phyloP scores from a whole-genome alignment of 2,888 invertebrate species.

The Eurytoma adleriae region DNA sequence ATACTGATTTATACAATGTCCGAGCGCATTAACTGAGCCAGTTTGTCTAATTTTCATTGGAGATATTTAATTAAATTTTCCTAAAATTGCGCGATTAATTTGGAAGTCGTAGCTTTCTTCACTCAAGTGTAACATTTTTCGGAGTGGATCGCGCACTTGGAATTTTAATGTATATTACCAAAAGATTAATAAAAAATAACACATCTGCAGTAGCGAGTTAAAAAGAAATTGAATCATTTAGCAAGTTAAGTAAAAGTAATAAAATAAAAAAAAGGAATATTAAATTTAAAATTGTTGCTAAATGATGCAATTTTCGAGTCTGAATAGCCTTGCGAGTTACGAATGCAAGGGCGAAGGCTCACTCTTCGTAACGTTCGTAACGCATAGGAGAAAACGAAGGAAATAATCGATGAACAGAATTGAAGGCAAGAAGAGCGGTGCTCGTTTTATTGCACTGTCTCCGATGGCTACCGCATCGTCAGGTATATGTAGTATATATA shows the following conservation, averaged over 20 bases:
- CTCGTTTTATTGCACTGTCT: constrained; percentile 66
- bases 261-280: too few relatives aligned
- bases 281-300: background rate
- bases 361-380: constrained; percentile 12
- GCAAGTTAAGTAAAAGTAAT: background rate
- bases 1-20: constrained; percentile 52
- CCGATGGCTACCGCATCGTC: constrained; percentile 64
- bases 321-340: constrained; percentile 29
- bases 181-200: constrained; percentile 31
- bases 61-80: constrained; percentile 10
- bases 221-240: constrained; percentile 26
- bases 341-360: constrained; percentile 52
- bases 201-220: constrained; percentile 12
- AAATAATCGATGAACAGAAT: constrained; percentile 37
- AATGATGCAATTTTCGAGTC: constrained; percentile 22
- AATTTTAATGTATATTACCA: background rate
- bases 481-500: constrained; percentile 55
- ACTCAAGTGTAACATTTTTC: background rate
- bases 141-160: background rate
- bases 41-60: constrained; percentile 15
- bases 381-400: constrained; percentile 17
- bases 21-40: constrained; percentile 35
- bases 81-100: background rate
- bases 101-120: constrained; percentile 7
- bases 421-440: constrained; percentile 44